Percentiles rank a stretch among this genome's conserved stretches.
Conservation (phyloP, 2,113 vertebrate species). For the Pelvicachromis taeniatus region DNA sequence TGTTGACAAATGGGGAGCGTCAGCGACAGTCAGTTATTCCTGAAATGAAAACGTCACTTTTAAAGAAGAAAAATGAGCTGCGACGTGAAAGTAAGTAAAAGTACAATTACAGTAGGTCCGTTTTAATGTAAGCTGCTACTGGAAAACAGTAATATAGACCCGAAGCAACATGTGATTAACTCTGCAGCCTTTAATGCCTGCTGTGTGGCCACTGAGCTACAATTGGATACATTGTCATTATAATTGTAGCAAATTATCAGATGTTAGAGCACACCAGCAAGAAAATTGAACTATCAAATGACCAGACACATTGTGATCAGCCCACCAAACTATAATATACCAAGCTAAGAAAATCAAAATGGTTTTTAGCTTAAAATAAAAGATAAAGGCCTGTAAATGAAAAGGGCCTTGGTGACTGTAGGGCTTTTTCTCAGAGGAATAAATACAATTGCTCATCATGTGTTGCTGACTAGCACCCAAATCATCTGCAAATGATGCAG, state of each 20-base stretch:
- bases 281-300: background rate
- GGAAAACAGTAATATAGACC: background rate
- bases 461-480: background rate
- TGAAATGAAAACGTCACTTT: background rate
- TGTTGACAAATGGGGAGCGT: background rate
- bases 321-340: background rate
- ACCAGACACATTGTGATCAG: background rate
- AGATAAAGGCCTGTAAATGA: background rate
- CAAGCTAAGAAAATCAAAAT: background rate
- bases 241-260: background rate
- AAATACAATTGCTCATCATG: background rate
- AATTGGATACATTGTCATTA: rapidly evolving
- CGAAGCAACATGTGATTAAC: background rate
- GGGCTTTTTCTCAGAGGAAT: background rate
- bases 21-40: background rate
- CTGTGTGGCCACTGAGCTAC: background rate
- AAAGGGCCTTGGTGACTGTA: background rate
- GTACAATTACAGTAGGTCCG: background rate
- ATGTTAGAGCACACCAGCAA: background rate
- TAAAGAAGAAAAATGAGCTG: background rate
- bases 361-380: background rate
- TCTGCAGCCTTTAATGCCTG: background rate
- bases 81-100: background rate
- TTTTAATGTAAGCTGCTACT: background rate
- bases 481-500: slow-evolving; percentile 16